These are phyloP conservation scores for Lathronympha strigana DNA, from an alignment of 2,888 invertebrate species.

Conservation along the genomic window DNA sequence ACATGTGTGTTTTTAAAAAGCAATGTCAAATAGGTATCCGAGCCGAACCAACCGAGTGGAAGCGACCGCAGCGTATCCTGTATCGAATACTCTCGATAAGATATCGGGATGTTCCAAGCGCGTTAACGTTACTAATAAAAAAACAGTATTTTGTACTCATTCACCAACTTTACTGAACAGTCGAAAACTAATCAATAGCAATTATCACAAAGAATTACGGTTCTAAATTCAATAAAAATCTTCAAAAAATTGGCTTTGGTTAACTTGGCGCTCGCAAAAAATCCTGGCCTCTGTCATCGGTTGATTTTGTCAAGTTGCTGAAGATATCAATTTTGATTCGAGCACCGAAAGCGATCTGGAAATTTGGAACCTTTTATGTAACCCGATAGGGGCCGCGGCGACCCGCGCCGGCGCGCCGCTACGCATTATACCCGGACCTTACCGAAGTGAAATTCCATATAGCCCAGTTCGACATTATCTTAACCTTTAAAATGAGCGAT, in stretches of 20 bases:
- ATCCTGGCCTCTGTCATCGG: constrained; percentile 63
- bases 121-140: constrained; percentile 61
- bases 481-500: constrained; percentile 38
- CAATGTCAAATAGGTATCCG: constrained; percentile 23
- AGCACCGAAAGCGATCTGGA: constrained; percentile 72
- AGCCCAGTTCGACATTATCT: constrained; percentile 41
- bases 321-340: constrained; percentile 76
- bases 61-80: constrained; percentile 65
- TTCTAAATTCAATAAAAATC: constrained; percentile 53
- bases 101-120: constrained; percentile 64
- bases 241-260: constrained; percentile 14
- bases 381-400: constrained; percentile 70
- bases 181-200: constrained; percentile 43
- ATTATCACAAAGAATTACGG: constrained; percentile 50
- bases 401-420: constrained; percentile 54
- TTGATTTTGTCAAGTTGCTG: constrained; percentile 75
- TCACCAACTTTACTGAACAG: constrained; percentile 57
- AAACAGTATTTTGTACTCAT: constrained; percentile 65
- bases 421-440: constrained; percentile 61
- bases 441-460: constrained; percentile 53
- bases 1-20: constrained; percentile 16
- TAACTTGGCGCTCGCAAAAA: constrained; percentile 47
- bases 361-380: constrained; percentile 75
- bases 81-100: constrained; percentile 70
- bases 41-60: constrained; percentile 58